These are phyloP conservation scores for Momotus momota DNA, from an alignment of 2,797 vertebrate genomes.

Conservation along the genomic window DNA sequence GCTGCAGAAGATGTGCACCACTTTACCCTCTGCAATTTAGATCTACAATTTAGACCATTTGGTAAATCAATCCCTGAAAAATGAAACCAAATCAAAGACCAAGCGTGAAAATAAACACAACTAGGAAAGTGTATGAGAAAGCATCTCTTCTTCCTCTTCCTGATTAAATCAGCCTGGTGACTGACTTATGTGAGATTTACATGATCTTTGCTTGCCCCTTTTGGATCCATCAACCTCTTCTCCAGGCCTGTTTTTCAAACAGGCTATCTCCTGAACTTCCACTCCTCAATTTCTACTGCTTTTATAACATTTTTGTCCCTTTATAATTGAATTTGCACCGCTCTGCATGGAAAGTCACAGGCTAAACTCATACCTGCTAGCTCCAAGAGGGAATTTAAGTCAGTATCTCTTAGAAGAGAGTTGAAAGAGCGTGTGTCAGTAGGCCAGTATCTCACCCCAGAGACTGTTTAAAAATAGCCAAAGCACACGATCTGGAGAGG, in stretches of 20 bases:
- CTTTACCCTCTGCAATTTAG: background rate
- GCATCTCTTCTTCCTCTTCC: background rate
- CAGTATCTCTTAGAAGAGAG: background rate
- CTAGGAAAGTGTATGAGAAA: background rate
- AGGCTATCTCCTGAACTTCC: background rate
- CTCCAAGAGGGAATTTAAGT: slow-evolving; percentile 6
- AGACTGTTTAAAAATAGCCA: slow-evolving; percentile 60
- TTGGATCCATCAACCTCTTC: background rate
- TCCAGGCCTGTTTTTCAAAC: background rate
- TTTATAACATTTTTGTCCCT: background rate
- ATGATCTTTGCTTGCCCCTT: background rate
- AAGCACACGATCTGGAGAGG: slow-evolving; percentile 40
- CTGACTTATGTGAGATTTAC: background rate
- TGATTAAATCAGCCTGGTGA: background rate
- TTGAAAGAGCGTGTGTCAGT: slow-evolving; percentile 40
- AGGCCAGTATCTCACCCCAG: slow-evolving; percentile 45
- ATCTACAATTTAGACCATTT: background rate
- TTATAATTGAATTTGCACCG: background rate
- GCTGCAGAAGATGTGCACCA: background rate
- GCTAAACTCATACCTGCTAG: background rate
- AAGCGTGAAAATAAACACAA: background rate
- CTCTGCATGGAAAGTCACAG: background rate
- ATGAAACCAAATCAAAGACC: slow-evolving; percentile 1
- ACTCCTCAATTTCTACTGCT: background rate
- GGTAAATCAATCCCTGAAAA: background rate